A percentile compares a stretch with the other conserved stretches of the same genome.
These are phyloP conservation scores for Microctenopoma stevenorrisi DNA, from an alignment of 2,797 vertebrate species.

Conservation along the genomic window DNA sequence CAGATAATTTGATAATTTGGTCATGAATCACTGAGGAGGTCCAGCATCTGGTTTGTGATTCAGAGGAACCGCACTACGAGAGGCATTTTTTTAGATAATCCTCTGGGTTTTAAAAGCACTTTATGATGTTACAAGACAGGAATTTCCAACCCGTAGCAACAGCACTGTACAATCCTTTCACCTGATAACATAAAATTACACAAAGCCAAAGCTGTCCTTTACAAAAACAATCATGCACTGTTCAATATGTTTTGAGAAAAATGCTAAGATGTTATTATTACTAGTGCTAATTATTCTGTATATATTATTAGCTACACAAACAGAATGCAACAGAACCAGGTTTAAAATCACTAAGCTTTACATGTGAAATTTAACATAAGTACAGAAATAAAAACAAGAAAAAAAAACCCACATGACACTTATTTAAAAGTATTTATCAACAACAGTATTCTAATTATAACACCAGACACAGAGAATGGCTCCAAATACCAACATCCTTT, in stretches of 20 bases:
- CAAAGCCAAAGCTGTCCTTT: constrained; percentile 2
- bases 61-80: constrained; percentile 9
- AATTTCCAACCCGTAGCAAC: constrained; percentile 16
- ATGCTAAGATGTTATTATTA: not conserved
- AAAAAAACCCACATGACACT: constrained; percentile 20
- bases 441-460: constrained; percentile 11
- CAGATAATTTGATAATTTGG: not conserved
- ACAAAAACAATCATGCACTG: constrained; percentile 14
- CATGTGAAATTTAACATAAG: not conserved
- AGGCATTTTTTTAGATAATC: constrained; percentile 31
- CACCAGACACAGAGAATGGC: constrained; percentile 11
- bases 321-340: constrained; percentile 10
- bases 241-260: not conserved
- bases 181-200: constrained; percentile 36
- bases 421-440: not conserved
- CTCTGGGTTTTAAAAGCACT: constrained; percentile 5
- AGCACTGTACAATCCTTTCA: constrained; percentile 31
- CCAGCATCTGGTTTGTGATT: constrained; percentile 2
- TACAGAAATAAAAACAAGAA: not conserved
- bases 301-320: not conserved
- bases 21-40: constrained; percentile 1
- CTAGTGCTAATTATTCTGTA: constrained; percentile 2
- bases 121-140: constrained; percentile 23
- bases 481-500: constrained; percentile 37
- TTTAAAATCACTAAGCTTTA: constrained; percentile 3